These are phyloP conservation scores for Xiphias gladius DNA, from an alignment of 2,113 vertebrate genomes.

Conservation along the genomic window DNA sequence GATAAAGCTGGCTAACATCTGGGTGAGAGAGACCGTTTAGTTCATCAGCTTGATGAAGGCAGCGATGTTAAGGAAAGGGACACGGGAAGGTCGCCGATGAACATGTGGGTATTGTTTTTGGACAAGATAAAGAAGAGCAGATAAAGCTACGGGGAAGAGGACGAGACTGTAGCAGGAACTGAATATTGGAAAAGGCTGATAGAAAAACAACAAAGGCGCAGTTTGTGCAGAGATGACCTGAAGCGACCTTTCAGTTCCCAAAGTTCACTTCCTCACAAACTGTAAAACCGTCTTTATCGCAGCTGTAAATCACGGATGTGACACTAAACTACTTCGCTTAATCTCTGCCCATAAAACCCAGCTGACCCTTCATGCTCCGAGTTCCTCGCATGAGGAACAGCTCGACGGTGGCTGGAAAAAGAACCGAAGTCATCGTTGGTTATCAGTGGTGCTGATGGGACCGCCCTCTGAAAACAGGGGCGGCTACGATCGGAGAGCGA, in stretches of 20 bases:
- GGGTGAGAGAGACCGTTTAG: too few relatives aligned
- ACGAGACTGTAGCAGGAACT: too few relatives aligned
- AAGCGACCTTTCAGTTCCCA: not conserved
- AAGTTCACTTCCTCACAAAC: constrained; percentile 1
- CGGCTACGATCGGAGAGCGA: not conserved
- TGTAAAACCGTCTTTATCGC: not conserved
- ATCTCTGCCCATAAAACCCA: not conserved
- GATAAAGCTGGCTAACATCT: too few relatives aligned
- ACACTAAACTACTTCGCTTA: too few relatives aligned
- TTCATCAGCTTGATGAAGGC: too few relatives aligned
- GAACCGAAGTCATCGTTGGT: not conserved
- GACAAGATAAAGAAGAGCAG: too few relatives aligned
- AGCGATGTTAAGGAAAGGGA: too few relatives aligned
- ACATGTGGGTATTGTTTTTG: too few relatives aligned
- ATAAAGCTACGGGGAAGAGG: too few relatives aligned
- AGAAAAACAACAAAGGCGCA: too few relatives aligned
- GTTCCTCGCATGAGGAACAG: not conserved
- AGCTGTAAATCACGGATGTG: not conserved
- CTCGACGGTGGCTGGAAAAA: not conserved
- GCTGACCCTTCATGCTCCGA: not conserved
- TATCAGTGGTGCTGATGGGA: not conserved
- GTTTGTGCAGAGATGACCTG: not conserved
- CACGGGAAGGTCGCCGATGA: too few relatives aligned
- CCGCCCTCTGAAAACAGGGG: not conserved
- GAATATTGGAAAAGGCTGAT: too few relatives aligned